Conservation (phyloP, 2,888 invertebrate genomes). For the Drosophila peninsularis region DNA sequence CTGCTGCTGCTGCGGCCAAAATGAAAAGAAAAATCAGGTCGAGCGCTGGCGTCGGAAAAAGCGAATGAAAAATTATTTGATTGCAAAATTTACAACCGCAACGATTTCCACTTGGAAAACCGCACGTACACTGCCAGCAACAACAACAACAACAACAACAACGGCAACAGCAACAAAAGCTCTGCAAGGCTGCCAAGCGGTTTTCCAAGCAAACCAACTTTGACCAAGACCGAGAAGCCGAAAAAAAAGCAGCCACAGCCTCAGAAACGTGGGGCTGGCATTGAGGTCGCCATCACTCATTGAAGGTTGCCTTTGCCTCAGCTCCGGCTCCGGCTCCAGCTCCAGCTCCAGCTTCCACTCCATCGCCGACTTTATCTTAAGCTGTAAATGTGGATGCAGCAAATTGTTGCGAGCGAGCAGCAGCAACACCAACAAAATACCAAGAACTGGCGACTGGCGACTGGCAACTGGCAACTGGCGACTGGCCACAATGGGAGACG, state of each 20-base stretch:
- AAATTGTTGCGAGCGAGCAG: slow-evolving; percentile 63
- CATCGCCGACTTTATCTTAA: slow-evolving; percentile 39
- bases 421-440: slow-evolving; percentile 39
- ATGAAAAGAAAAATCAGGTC: slow-evolving; percentile 81
- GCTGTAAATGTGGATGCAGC: slow-evolving; percentile 66
- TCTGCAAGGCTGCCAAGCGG: slow-evolving; percentile 48
- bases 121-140: slow-evolving; percentile 54
- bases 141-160: slow-evolving; percentile 31
- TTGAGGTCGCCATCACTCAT: slow-evolving; percentile 75
- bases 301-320: slow-evolving; percentile 51
- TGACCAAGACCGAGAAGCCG: slow-evolving; percentile 76
- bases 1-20: slow-evolving; percentile 39
- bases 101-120: slow-evolving; percentile 69
- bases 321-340: slow-evolving; percentile 7
- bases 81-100: slow-evolving; percentile 80
- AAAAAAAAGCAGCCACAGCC: slow-evolving; percentile 61
- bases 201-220: slow-evolving; percentile 57
- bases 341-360: slow-evolving; percentile 14
- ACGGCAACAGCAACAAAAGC: slow-evolving; percentile 18
- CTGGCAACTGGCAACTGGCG: slow-evolving; percentile 49
- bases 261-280: slow-evolving; percentile 69
- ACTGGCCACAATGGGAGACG: slow-evolving; percentile 53
- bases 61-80: slow-evolving; percentile 77
- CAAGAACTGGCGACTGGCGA: slow-evolving; percentile 53
- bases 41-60: slow-evolving; percentile 67